Percentiles rank a stretch among this genome's conserved stretches.
These are phyloP conservation scores for Rotaria socialis DNA, from an alignment of 2,888 invertebrate species.

Conservation along the genomic window DNA sequence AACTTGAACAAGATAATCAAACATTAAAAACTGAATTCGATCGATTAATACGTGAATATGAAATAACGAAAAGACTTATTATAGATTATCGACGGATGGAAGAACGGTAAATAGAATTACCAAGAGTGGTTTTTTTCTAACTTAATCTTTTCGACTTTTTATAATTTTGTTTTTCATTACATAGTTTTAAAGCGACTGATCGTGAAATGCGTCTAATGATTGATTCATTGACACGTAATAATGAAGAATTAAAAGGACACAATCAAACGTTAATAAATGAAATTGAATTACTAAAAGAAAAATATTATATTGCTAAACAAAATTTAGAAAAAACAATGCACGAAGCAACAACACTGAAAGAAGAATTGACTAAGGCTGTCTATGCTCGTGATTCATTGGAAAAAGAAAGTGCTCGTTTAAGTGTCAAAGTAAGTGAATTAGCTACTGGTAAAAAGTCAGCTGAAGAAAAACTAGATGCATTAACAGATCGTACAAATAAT, in stretches of 20 bases:
- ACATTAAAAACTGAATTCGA: conserved; percentile 40
- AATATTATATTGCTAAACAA: conserved; percentile 45
- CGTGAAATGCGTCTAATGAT: conserved; percentile 45
- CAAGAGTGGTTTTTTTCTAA: too few species aligned
- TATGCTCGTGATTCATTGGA: conserved; percentile 39
- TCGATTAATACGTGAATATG: conserved; percentile 41
- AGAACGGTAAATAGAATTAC: conserved; percentile 3
- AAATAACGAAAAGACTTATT: conserved; percentile 40
- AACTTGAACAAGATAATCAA: conserved; percentile 45
- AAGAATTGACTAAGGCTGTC: conserved; percentile 42
- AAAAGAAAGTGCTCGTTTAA: conserved; percentile 35
- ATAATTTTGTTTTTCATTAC: background rate
- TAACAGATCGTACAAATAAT: conserved; percentile 39
- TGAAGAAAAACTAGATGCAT: conserved; percentile 43
- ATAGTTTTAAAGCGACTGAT: conserved; percentile 42
- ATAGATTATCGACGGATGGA: conserved; percentile 41
- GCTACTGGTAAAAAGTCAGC: conserved; percentile 18
- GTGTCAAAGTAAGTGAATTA: conserved; percentile 31
- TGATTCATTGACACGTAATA: conserved; percentile 44
- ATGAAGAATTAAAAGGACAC: conserved; percentile 44
- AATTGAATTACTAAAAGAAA: conserved; percentile 43
- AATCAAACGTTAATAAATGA: conserved; percentile 36
- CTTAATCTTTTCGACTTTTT: too few species aligned
- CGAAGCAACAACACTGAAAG: conserved; percentile 35
- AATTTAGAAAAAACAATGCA: conserved; percentile 44